Percentiles rank a stretch among this genome's conserved stretches.
Conservation (phyloP, 2,797 vertebrate species). For the Siniperca scherzeri region DNA sequence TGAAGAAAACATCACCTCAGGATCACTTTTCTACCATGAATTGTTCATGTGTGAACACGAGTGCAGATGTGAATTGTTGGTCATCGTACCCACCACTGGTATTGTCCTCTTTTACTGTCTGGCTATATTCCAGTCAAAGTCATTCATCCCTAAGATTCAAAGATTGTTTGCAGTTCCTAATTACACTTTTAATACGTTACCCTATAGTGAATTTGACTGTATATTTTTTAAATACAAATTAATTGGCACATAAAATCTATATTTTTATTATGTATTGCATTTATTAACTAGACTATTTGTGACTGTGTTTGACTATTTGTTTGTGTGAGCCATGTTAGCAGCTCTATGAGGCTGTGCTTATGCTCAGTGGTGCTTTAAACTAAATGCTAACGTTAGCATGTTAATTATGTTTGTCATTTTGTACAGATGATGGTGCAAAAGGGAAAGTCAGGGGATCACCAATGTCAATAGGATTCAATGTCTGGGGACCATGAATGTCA, state of each 20-base stretch:
- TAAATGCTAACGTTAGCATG: neutral
- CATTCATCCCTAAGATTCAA: constrained; percentile 20
- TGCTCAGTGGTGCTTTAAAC: neutral
- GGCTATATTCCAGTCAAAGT: constrained; percentile 18
- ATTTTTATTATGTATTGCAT: neutral
- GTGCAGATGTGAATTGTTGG: neutral
- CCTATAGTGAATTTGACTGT: neutral
- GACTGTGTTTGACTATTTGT: neutral
- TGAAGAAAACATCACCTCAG: neutral
- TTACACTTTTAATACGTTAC: constrained; percentile 8
- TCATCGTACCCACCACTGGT: neutral
- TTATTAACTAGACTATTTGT: neutral
- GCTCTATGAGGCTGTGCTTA: neutral
- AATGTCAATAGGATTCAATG: neutral
- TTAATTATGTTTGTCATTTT: too few species aligned
- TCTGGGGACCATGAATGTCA: neutral
- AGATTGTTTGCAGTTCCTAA: constrained; percentile 2
- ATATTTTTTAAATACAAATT: neutral
- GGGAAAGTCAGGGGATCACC: neutral
- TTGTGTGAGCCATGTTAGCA: neutral
- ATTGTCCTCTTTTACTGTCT: constrained; percentile 31
- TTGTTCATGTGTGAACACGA: constrained; percentile 1
- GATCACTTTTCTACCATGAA: constrained; percentile 11
- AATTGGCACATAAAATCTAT: neutral
- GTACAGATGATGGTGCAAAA: neutral